A percentile compares a stretch with the other conserved stretches of the same genome.
Conservation (phyloP, 2,888 invertebrate species). For the Thereva unica region DNA sequence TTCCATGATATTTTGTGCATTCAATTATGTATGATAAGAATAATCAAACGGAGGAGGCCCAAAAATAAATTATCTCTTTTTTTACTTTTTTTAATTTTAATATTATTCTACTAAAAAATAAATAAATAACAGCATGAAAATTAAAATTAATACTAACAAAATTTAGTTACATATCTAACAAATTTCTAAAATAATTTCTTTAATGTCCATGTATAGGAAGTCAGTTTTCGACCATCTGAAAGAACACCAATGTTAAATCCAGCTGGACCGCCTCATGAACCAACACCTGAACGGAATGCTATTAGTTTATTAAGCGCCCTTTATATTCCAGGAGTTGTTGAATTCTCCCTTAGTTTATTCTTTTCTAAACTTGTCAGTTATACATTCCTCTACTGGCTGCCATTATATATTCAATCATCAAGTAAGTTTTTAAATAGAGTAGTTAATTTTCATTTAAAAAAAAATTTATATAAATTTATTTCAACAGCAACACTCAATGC, state of each 20-base stretch:
- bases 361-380: conserved; percentile 97
- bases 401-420: conserved; percentile 81
- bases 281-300: conserved; percentile 46
- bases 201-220: conserved; percentile 49
- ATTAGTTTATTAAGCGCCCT: conserved; percentile 64
- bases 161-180: no score
- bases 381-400: conserved; percentile 96
- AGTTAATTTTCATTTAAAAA: neutral
- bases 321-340: conserved; percentile 87
- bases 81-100: conserved; percentile 28
- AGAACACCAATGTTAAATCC: conserved; percentile 54
- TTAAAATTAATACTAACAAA: no score
- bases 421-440: conserved; percentile 66
- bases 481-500: conserved; percentile 68
- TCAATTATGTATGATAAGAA: no score
- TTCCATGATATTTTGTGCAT: no score
- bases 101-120: no score
- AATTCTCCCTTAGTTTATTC: conserved; percentile 90
- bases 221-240: conserved; percentile 54
- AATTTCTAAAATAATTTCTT: neutral
- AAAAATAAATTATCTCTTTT: neutral
- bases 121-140: no score
- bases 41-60: no score
- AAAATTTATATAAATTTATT: neutral
- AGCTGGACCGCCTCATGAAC: conserved; percentile 32